These are phyloP conservation scores for Phragmatobia fuliginosa DNA, from an alignment of 2,888 invertebrate genomes.

Conservation along the genomic window DNA sequence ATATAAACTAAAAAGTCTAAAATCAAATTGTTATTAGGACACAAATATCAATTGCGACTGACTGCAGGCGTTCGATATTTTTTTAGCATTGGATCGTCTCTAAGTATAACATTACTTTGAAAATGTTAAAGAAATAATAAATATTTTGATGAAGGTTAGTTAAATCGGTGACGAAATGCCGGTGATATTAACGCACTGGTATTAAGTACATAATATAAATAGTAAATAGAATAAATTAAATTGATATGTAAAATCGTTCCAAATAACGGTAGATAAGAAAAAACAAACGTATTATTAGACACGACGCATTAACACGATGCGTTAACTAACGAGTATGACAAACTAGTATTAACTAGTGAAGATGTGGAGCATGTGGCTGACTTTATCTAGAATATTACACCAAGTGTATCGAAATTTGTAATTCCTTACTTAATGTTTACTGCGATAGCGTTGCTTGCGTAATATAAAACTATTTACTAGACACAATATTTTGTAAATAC, in stretches of 20 bases:
- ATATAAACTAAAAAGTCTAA: too few relatives aligned
- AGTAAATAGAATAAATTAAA: neutral
- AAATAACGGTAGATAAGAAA: constrained; percentile 19
- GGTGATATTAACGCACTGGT: too few relatives aligned
- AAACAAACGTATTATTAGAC: constrained; percentile 34
- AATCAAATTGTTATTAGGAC: too few relatives aligned
- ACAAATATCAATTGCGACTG: too few relatives aligned
- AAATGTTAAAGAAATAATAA: too few relatives aligned
- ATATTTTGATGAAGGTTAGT: neutral
- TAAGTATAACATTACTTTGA: too few relatives aligned
- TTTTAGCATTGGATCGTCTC: too few relatives aligned
- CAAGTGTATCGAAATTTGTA: constrained; percentile 19
- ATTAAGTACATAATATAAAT: neutral
- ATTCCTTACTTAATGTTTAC: constrained; percentile 16
- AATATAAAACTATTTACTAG: neutral
- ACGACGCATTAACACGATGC: constrained; percentile 48
- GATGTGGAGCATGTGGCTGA: constrained; percentile 74
- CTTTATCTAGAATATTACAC: constrained; percentile 61
- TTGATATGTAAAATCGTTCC: constrained; percentile 1
- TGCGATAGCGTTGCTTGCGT: neutral
- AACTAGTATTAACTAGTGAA: constrained; percentile 71
- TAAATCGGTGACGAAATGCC: neutral
- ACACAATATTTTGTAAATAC: too few relatives aligned
- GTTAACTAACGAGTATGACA: constrained; percentile 59
- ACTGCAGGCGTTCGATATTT: too few relatives aligned